A percentile compares a stretch with the other conserved stretches of the same genome.
These are phyloP conservation scores for Campoletis sonorensis DNA, from an alignment of 1,140 invertebrate species.

Conservation along the genomic window DNA sequence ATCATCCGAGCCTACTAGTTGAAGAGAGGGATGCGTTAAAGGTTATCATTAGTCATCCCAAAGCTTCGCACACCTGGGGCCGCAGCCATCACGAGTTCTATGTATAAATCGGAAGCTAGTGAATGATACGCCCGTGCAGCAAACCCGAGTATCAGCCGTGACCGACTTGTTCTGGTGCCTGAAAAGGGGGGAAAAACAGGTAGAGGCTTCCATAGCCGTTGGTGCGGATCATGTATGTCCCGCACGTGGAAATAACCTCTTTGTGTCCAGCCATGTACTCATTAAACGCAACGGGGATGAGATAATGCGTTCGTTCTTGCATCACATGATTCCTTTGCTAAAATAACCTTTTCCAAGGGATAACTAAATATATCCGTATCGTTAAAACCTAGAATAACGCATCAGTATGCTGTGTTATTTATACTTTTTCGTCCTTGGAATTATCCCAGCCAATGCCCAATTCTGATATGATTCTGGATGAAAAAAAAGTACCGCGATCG, in stretches of 20 bases:
- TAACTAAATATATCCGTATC: not conserved
- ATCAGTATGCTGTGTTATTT: no score
- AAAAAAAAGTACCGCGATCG: not conserved
- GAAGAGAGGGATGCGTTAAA: constrained; percentile 53
- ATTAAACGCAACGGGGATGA: constrained; percentile 28
- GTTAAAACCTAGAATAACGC: not conserved
- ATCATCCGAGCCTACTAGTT: constrained; percentile 14
- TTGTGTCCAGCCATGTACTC: constrained; percentile 25
- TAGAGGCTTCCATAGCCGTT: constrained; percentile 22
- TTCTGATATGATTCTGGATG: no score
- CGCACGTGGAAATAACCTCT: constrained; percentile 23
- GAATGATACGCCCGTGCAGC: constrained; percentile 8
- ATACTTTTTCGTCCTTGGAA: no score
- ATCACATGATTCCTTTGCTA: not conserved
- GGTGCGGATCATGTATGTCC: not conserved
- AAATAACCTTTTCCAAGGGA: not conserved
- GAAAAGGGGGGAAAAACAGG: constrained; percentile 19
- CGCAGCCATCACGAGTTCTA: constrained; percentile 11
- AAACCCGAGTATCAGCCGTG: not conserved
- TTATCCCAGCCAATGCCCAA: no score
- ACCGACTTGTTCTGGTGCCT: not conserved
- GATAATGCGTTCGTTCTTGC: constrained; percentile 36
- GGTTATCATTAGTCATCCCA: constrained; percentile 30
- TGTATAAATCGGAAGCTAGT: not conserved
- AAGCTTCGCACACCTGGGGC: constrained; percentile 3